Percentiles rank a stretch among this genome's conserved stretches.
These are phyloP conservation scores for Notoglanidium macrostoma DNA, from an alignment of 2,797 vertebrate genomes.

Conservation along the genomic window DNA sequence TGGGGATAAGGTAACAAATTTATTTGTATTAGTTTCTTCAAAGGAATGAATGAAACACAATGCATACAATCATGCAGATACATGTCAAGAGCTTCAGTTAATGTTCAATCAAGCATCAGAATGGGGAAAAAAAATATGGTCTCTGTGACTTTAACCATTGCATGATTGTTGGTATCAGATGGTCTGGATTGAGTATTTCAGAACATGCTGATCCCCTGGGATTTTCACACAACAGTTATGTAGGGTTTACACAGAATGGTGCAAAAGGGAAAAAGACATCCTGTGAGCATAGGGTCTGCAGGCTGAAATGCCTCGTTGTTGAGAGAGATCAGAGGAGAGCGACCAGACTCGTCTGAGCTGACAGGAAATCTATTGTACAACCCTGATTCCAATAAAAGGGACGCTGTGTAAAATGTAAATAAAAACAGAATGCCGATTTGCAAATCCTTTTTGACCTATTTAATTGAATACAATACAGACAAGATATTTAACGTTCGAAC, in stretches of 20 bases:
- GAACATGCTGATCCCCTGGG: not conserved
- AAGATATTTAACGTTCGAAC: no score
- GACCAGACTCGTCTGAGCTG: no score
- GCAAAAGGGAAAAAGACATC: not conserved
- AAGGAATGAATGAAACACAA: not conserved
- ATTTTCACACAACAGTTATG: not conserved
- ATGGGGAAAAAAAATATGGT: not conserved
- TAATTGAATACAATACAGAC: no score
- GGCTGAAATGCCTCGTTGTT: no score
- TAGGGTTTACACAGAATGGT: not conserved
- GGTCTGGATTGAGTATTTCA: not conserved
- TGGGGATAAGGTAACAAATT: slow-evolving; percentile 79
- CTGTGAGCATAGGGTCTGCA: no score
- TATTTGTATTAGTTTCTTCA: not conserved
- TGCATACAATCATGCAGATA: not conserved
- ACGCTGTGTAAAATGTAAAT: no score
- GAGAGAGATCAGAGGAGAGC: no score
- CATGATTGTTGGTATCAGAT: not conserved
- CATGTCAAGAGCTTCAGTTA: not conserved
- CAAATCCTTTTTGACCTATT: no score
- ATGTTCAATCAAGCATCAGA: not conserved
- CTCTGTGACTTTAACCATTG: not conserved
- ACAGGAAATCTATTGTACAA: no score
- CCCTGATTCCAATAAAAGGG: no score
- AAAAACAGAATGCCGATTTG: no score